phyloP scores from a whole-genome alignment of 2,888 invertebrate genomes.

The Philopedon plagiatum region DNA sequence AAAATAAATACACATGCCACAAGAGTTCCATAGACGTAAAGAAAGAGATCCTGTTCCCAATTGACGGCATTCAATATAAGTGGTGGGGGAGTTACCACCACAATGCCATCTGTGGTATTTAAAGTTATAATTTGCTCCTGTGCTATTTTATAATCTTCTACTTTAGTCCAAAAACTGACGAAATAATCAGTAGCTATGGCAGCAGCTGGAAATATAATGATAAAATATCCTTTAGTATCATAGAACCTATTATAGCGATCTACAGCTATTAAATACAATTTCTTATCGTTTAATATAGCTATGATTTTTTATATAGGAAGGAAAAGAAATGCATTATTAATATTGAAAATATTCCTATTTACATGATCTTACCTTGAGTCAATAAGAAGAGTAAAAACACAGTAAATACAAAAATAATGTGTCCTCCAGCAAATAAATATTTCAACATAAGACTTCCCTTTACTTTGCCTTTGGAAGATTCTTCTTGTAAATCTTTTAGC shows the following conservation, averaged over 20 bases:
- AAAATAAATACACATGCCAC: conserved; percentile 71
- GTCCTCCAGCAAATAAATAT: conserved; percentile 73
- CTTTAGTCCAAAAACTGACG: conserved; percentile 77
- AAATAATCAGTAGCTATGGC: conserved; percentile 82
- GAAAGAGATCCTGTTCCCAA: conserved; percentile 67
- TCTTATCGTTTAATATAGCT: too few species aligned
- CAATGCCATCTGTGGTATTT: conserved; percentile 19
- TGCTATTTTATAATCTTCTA: conserved; percentile 59
- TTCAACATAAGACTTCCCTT: conserved; percentile 73
- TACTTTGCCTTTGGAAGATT: conserved; percentile 73
- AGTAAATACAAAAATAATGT: conserved; percentile 70
- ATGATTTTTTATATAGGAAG: too few species aligned
- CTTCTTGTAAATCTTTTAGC: conserved; percentile 73
- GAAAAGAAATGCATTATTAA: too few species aligned
- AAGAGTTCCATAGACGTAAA: conserved; percentile 76
- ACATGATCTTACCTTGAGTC: conserved; percentile 72
- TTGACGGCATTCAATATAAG: conserved; percentile 31
- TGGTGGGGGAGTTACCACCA: conserved; percentile 5
- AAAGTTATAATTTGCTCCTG: not conserved
- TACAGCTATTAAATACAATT: too few species aligned
- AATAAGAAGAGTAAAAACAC: conserved; percentile 72
- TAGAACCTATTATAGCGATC: too few species aligned
- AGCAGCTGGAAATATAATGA: conserved; percentile 56
- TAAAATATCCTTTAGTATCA: not conserved
- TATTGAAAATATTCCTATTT: too few species aligned